Evolutionary conservation across 2,113 vertebrate species (phyloP), one percentile per base, ranked within the genome.

Genomic region (Pardalotus punctatus): DNA sequence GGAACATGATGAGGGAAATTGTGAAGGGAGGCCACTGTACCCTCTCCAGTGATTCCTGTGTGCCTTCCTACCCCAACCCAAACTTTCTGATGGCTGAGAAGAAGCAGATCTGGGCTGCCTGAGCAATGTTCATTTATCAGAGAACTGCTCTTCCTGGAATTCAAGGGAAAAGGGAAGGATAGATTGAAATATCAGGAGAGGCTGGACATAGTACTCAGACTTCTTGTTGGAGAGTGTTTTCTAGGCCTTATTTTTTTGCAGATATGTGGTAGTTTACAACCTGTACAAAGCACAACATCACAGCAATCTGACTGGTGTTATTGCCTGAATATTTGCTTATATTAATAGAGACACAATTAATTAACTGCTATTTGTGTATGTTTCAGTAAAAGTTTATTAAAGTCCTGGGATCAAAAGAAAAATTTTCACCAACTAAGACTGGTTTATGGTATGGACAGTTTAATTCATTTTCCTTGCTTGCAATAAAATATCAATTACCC

Each of bases 311-410:
- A 50, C 3, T 1, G 1, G 6, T 45, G 12, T 50, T 67, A 67
- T 12, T 72, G 15, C 19, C 43, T 54, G 31, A 43, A 67, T n/a
- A 66, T n/a, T 76, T 76, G 29, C 15, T 81, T 77, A 22, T 22
- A 38, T 61, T 57, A 47, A 38, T 27, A 76, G 16, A 48, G 35
- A 27, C 1, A 43, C 27, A 65, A 24, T n/a, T n/a, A n/a, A n/a
- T n/a, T n/a, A 4, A 1, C 0, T 15, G 2, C 6, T 83, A 60
- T 4, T 6, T 80, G 6, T n/a, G 4, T 57, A 71, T 36, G 57
- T 61, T 62, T 81, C 47, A 42, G 6, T 42, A 57, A 56, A 42
- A 70, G 19, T 12, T 47, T 45, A 36, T 24, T 84, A 43, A 67
- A 36, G 5, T 23, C 33, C 12, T 70, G 33, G 10, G 29, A 51